Evolutionary conservation across 2,113 vertebrate genomes (phyloP).

Genomic region (Glareola pratincola): DNA sequence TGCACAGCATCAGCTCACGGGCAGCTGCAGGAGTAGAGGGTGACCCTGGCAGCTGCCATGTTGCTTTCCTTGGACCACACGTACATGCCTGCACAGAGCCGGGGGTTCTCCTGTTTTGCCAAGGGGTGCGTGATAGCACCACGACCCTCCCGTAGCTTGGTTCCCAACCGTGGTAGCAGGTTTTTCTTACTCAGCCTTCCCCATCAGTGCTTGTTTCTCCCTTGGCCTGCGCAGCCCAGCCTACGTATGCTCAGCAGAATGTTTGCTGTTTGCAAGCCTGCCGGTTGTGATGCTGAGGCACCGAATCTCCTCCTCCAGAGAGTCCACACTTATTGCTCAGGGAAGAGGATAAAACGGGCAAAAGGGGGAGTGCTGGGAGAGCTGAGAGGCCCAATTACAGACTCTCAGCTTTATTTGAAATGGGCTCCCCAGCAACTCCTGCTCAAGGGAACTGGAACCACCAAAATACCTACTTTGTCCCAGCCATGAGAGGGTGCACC

Average conservation of each 20-base stretch:
- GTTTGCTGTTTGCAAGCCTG: background rate
- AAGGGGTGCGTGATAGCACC: background rate
- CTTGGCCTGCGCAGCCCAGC: background rate
- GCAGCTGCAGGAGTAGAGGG: background rate
- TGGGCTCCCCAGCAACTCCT: background rate
- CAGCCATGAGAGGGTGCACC: background rate
- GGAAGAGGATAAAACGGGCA: background rate
- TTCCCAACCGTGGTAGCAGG: accelerated
- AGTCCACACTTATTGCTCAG: accelerated
- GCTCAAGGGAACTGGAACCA: background rate
- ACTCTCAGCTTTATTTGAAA: background rate
- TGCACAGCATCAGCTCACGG: accelerated
- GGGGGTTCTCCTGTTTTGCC: background rate
- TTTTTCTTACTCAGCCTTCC: background rate
- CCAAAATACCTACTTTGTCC: background rate
- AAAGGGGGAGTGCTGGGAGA: background rate
- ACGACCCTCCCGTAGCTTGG: accelerated
- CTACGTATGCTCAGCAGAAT: background rate
- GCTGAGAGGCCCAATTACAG: background rate
- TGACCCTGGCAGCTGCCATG: accelerated
- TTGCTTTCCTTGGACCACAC: background rate
- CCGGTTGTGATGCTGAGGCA: background rate
- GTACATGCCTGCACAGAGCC: accelerated
- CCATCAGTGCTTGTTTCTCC: background rate
- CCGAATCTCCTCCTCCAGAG: background rate